A percentile compares a stretch with the other conserved stretches of the same genome.
phyloP scores from a whole-genome alignment of 2,113 vertebrate species.

The Oostethus manadensis region DNA sequence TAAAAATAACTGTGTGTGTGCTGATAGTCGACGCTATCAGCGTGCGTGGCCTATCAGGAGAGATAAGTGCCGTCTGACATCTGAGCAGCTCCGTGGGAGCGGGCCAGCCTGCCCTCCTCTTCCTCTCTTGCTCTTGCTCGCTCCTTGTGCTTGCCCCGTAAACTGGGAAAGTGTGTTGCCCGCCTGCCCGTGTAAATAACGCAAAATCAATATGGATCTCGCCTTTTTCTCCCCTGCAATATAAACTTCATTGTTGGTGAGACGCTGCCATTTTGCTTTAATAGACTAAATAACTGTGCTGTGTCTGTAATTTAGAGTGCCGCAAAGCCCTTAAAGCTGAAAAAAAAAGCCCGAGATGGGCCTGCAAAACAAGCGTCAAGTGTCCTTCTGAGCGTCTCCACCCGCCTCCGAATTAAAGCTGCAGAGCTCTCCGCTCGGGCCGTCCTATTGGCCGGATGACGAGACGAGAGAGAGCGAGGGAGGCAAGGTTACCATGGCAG shows the following conservation, averaged over 20 bases:
- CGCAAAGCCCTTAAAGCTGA: not conserved
- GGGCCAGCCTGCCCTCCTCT: not conserved
- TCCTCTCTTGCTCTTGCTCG: not conserved
- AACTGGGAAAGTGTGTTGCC: not conserved
- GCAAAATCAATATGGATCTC: not conserved
- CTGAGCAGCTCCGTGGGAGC: conserved; percentile 22
- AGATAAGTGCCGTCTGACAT: conserved; percentile 39
- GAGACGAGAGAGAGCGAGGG: conserved; percentile 7
- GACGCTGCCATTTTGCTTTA: not conserved
- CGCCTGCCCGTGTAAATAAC: not conserved
- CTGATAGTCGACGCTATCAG: too few relatives aligned
- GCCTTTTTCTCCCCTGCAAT: not conserved
- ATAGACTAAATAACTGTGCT: not conserved
- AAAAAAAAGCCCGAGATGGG: not conserved
- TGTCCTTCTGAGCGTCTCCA: conserved; percentile 46
- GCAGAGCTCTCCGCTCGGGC: conserved; percentile 53
- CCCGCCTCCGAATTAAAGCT: conserved; percentile 56
- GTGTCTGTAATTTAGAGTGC: not conserved
- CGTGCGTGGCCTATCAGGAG: not conserved
- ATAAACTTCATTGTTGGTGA: conserved; percentile 1
- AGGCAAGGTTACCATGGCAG: conserved; percentile 72
- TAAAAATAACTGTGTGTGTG: conserved; percentile 3
- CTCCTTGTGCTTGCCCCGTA: not conserved
- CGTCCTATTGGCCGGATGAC: conserved; percentile 40
- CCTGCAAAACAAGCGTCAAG: conserved; percentile 12